Conservation (phyloP, 2,888 invertebrate genomes). For the Calliphora vomitoria region DNA sequence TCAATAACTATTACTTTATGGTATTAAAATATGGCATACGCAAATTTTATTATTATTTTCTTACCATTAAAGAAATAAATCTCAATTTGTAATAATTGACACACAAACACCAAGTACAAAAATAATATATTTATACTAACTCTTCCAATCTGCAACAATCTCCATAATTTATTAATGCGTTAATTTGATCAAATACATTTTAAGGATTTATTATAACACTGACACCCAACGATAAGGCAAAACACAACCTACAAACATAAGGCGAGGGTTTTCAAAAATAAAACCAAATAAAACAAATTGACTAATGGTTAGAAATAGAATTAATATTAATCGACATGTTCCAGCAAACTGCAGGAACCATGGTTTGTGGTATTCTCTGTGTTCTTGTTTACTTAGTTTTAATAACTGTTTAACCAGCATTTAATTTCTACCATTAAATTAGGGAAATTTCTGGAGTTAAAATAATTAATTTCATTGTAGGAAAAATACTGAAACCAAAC, state of each 20-base stretch:
- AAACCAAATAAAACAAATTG: background rate
- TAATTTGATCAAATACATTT: conserved; percentile 3
- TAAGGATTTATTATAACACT: background rate
- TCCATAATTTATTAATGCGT: conserved; percentile 3
- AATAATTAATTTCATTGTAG: background rate
- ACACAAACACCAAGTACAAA: background rate
- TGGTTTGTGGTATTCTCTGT: too few relatives aligned
- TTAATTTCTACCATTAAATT: background rate
- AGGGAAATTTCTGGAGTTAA: background rate
- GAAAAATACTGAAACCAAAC: background rate
- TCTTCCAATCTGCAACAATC: background rate
- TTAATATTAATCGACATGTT: background rate
- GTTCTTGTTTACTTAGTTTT: background rate
- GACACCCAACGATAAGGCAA: background rate
- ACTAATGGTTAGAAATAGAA: background rate
- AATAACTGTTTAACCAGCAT: background rate
- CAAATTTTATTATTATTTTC: background rate
- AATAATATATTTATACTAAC: background rate
- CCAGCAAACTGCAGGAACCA: background rate
- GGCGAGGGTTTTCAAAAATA: too few relatives aligned
- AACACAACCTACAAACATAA: too few relatives aligned
- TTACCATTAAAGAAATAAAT: background rate
- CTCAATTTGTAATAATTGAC: background rate
- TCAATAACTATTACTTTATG: too few relatives aligned
- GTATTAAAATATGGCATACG: too few relatives aligned